phyloP scores from a whole-genome alignment of 2,888 invertebrate genomes.

The Ceratothoa steindachneri region DNA sequence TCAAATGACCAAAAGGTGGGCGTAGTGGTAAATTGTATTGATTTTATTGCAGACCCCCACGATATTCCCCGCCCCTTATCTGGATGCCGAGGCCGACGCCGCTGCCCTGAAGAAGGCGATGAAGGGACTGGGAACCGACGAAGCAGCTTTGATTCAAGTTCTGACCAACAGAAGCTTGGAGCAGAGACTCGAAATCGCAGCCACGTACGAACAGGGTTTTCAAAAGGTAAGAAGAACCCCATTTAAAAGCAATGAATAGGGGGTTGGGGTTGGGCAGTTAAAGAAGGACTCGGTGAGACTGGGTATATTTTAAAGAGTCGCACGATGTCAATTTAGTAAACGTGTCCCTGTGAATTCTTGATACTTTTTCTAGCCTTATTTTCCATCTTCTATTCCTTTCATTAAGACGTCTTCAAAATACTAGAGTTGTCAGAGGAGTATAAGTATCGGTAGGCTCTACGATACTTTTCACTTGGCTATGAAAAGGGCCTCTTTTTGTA shows the following conservation, averaged over 20 bases:
- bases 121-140: constrained; percentile 53
- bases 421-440: no score
- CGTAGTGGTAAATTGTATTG: no score
- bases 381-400: no score
- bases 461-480: no score
- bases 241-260: background rate
- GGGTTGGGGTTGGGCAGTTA: background rate
- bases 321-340: no score
- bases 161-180: constrained; percentile 54
- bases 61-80: background rate
- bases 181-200: constrained; percentile 55
- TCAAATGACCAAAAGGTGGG: no score
- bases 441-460: no score
- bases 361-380: no score
- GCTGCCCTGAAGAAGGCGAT: constrained; percentile 48
- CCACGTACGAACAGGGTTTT: constrained; percentile 55
- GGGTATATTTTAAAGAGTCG: background rate
- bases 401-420: no score
- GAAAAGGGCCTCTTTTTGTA: no score
- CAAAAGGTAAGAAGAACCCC: constrained; percentile 52
- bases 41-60: background rate
- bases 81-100: background rate
- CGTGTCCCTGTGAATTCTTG: no score
- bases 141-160: constrained; percentile 54
- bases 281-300: background rate